phyloP scores from a whole-genome alignment of 2,888 invertebrate species.

The Pollenia angustigena region DNA sequence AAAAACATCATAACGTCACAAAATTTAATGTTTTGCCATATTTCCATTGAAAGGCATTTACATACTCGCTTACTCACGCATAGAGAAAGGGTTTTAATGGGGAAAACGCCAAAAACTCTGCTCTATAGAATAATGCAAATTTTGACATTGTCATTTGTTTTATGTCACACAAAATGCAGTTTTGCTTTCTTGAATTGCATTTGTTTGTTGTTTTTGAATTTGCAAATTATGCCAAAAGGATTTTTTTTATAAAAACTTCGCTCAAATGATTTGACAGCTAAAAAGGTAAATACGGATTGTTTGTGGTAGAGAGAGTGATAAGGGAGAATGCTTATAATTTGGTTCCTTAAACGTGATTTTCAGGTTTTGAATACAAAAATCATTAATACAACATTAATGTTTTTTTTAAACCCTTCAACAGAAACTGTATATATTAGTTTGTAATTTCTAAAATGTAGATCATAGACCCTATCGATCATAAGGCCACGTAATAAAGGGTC shows the following conservation, averaged over 20 bases:
- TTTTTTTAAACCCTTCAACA: no score
- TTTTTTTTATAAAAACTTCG: neutral
- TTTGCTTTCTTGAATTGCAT: neutral
- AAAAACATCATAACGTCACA: constrained; percentile 51
- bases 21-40: constrained; percentile 45
- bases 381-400: no score
- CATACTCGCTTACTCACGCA: neutral
- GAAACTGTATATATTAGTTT: no score
- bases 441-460: no score
- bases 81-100: neutral
- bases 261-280: constrained; percentile 41
- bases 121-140: constrained; percentile 26
- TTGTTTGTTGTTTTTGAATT: constrained; percentile 12
- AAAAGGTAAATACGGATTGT: constrained; percentile 35
- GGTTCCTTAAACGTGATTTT: no score
- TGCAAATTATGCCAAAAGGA: constrained; percentile 6
- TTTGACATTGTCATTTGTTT: constrained; percentile 63
- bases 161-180: constrained; percentile 35
- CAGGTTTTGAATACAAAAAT: no score
- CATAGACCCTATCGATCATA: no score
- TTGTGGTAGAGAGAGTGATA: no score
- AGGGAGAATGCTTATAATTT: no score
- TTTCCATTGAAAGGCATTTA: constrained; percentile 48
- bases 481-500: no score
- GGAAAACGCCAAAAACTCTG: constrained; percentile 8